Evolutionary conservation across 2,888 invertebrate species (phyloP).

Genomic region (Drosophila demipolita): DNA sequence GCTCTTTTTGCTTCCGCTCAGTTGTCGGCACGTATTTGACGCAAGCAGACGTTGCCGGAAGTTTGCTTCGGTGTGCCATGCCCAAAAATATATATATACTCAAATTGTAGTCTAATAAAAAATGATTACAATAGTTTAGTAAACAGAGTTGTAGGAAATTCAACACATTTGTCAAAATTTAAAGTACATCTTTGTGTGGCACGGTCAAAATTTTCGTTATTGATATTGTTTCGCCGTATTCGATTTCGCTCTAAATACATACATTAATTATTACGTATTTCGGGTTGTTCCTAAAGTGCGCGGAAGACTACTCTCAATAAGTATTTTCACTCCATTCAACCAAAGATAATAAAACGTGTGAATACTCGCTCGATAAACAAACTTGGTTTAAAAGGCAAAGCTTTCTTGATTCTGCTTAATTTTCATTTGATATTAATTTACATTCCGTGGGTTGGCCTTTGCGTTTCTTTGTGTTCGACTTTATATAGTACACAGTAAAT

Average conservation of each 20-base stretch:
- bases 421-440: conserved; percentile 14
- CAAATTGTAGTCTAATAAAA: conserved; percentile 10
- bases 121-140: conserved; percentile 3
- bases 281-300: conserved; percentile 9
- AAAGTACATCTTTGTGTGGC: conserved; percentile 15
- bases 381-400: conserved; percentile 43
- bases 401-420: conserved; percentile 9
- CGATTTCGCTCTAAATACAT: conserved; percentile 25
- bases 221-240: conserved; percentile 24
- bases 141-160: conserved; percentile 33
- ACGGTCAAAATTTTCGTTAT: not conserved
- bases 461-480: conserved; percentile 16
- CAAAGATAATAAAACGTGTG: conserved; percentile 6
- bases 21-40: conserved; percentile 34
- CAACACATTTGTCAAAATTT: conserved; percentile 49
- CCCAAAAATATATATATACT: not conserved
- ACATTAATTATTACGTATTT: conserved; percentile 23
- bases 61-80: conserved; percentile 3
- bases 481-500: conserved; percentile 4
- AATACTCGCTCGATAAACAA: conserved; percentile 4
- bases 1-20: conserved; percentile 16
- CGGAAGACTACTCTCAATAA: conserved; percentile 1
- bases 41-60: conserved; percentile 28
- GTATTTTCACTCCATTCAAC: conserved; percentile 11
- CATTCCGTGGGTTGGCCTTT: conserved; percentile 1